These are phyloP conservation scores for Heliangelus exortis DNA, from an alignment of 2,797 vertebrate species.

Conservation along the genomic window DNA sequence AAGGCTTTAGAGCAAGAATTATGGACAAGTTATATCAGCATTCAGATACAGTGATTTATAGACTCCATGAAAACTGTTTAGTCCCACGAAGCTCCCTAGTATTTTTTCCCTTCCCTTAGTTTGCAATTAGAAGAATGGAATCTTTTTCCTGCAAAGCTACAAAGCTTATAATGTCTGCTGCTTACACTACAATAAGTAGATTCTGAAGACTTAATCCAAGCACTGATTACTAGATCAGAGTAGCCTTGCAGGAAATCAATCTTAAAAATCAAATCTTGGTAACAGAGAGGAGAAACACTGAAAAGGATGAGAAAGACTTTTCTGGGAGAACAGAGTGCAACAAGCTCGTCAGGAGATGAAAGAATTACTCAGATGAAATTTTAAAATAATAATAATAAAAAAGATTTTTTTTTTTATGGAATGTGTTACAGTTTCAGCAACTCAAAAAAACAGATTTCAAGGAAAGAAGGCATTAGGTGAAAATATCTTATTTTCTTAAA, in stretches of 20 bases:
- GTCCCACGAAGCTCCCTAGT: neutral
- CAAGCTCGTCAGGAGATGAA: neutral
- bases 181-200: neutral
- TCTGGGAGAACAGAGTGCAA: neutral
- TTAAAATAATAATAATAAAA: neutral
- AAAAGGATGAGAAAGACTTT: neutral
- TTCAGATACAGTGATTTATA: neutral
- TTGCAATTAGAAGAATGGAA: neutral
- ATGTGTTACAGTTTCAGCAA: neutral
- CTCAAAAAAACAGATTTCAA: neutral
- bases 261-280: neutral
- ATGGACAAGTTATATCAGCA: neutral
- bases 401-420: neutral
- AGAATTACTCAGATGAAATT: neutral
- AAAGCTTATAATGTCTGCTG: neutral
- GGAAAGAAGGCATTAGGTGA: neutral
- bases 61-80: neutral
- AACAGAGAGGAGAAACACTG: neutral
- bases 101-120: neutral
- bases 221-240: neutral
- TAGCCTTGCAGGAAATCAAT: neutral
- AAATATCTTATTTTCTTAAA: neutral
- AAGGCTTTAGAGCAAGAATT: neutral
- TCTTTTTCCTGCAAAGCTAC: neutral
- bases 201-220: neutral